Evolutionary conservation across 2,113 vertebrate genomes (phyloP).

Genomic region (cattle (Bos taurus)): ARS-UCD2.0 NC_037339.1:65575501-65576000

Average conservation of each 20-base stretch:
- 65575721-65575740: not conserved
- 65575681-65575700: constrained; percentile 30
- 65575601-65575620: not conserved
- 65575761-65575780: not conserved
- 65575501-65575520: not conserved
- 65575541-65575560: not conserved
- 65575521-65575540: not conserved
- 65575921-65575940: not conserved
- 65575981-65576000: not conserved
- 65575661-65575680: not conserved
- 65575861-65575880: not conserved
- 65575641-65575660: constrained; percentile 52
- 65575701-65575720: not conserved
- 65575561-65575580: not conserved
- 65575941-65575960: constrained; percentile 12
- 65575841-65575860: not conserved
- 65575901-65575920: constrained; percentile 37
- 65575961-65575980: constrained; percentile 31
- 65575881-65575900: constrained; percentile 26
- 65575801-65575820: not conserved
- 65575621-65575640: not conserved
- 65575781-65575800: not conserved
- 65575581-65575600: not conserved
- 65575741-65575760: not conserved
- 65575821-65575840: not conserved